phyloP scores from a whole-genome alignment of 1,140 invertebrate genomes.

The Cherax destructor region DNA sequence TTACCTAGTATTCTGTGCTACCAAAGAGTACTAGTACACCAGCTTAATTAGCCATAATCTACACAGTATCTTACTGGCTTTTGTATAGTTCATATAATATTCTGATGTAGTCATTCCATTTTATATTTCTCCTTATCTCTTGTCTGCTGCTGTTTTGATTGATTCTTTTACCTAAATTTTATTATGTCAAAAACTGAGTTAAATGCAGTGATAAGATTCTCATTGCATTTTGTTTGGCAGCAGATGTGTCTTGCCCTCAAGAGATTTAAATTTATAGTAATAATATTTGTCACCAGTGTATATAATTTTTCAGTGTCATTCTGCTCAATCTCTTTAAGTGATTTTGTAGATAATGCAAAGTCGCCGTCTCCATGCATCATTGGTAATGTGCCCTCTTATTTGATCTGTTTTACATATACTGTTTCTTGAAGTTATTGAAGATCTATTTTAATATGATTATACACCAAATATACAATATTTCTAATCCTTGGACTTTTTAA shows the following conservation, averaged over 20 bases:
- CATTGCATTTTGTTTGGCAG: too few species aligned
- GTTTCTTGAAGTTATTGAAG: background rate
- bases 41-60: background rate
- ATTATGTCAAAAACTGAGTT: background rate
- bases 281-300: too few species aligned
- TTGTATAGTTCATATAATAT: background rate
- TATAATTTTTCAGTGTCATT: too few species aligned
- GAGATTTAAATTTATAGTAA: too few species aligned
- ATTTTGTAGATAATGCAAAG: too few species aligned
- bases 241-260: too few species aligned
- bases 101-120: conserved; percentile 13
- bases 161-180: background rate
- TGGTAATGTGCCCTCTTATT: background rate
- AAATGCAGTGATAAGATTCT: background rate
- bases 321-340: too few species aligned
- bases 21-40: background rate
- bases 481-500: conserved; percentile 1
- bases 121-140: background rate
- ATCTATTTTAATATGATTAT: conserved; percentile 19
- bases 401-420: background rate
- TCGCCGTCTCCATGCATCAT: background rate
- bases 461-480: conserved; percentile 6
- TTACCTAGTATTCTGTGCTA: background rate
- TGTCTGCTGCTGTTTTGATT: background rate
- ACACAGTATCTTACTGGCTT: background rate